These are phyloP conservation scores for Mastomys coucha DNA, from an alignment of 2,113 vertebrate species.

Conservation along the genomic window DNA sequence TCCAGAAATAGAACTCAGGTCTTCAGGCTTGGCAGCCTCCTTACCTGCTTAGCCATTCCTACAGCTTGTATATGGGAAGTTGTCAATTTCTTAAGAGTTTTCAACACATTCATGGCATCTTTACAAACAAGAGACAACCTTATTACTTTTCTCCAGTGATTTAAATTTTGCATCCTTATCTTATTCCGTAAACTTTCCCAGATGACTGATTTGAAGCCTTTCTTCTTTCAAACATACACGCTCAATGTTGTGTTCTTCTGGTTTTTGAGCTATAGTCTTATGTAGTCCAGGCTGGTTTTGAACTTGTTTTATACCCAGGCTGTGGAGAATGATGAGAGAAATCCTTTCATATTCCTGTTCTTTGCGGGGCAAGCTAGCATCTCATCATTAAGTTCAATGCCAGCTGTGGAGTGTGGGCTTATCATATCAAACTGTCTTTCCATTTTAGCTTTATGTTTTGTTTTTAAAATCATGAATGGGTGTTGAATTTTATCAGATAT, in stretches of 20 bases:
- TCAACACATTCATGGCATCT: background rate
- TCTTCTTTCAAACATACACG: background rate
- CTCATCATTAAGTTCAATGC: background rate
- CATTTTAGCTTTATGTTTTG: background rate
- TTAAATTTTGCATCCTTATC: background rate
- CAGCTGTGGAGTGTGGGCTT: background rate
- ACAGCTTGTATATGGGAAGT: background rate
- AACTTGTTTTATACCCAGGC: background rate
- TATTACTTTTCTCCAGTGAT: background rate
- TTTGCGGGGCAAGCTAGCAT: background rate
- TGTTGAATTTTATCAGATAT: conserved; percentile 19
- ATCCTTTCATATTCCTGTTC: background rate
- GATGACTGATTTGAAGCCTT: background rate
- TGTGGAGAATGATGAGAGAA: background rate
- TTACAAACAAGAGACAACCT: background rate
- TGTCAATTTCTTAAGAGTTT: background rate
- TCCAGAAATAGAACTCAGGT: background rate
- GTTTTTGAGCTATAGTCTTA: background rate
- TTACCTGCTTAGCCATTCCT: background rate
- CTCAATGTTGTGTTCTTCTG: too few relatives aligned
- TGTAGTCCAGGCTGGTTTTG: background rate
- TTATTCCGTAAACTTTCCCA: background rate
- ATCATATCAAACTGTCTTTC: background rate
- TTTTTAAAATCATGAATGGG: background rate
- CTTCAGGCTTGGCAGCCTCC: background rate